These are phyloP conservation scores for Unio delphinus DNA, from an alignment of 2,888 invertebrate species.

Conservation along the genomic window DNA sequence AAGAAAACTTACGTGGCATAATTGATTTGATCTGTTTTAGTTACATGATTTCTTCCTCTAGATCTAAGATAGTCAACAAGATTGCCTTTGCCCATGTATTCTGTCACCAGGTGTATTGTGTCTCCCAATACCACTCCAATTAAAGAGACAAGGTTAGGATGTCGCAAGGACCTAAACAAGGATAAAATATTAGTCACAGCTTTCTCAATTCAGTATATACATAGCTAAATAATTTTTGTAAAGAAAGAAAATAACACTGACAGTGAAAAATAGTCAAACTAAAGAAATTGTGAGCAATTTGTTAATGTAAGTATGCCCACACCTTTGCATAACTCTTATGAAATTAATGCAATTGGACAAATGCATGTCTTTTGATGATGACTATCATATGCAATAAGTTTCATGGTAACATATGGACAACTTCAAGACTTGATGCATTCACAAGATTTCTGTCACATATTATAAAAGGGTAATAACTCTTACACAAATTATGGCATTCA, in stretches of 20 bases:
- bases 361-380: too few species aligned
- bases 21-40: constrained; percentile 95
- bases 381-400: too few species aligned
- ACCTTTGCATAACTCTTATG: neutral
- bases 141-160: constrained; percentile 95
- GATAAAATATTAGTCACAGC: constrained; percentile 3
- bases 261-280: too few species aligned
- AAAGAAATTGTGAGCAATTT: neutral
- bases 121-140: constrained; percentile 89
- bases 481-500: too few species aligned
- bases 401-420: too few species aligned
- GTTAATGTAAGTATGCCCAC: too few species aligned
- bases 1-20: constrained; percentile 85
- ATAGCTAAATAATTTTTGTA: neutral
- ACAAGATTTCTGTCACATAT: too few species aligned
- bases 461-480: too few species aligned
- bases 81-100: constrained; percentile 94
- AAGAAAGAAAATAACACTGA: neutral
- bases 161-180: constrained; percentile 84
- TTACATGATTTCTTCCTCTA: constrained; percentile 94
- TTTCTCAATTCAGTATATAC: too few species aligned
- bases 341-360: neutral
- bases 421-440: too few species aligned
- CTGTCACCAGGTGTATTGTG: constrained; percentile 59
- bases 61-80: constrained; percentile 97